Conservation (phyloP, 2,797 vertebrate genomes). For the Xiphorhynchus erythropygius region DNA sequence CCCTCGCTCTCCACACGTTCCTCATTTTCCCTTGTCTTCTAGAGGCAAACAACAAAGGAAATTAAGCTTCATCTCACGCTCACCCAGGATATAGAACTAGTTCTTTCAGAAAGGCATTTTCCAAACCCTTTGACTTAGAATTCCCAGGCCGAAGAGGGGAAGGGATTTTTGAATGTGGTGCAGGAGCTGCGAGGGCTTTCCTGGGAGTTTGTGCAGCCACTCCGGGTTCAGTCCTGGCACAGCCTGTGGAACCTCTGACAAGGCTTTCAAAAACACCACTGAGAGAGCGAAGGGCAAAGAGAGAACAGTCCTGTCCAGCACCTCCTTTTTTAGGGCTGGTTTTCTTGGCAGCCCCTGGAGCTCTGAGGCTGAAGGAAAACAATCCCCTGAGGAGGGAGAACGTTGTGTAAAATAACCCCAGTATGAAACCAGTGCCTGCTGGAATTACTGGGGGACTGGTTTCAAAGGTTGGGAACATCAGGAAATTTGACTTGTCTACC, state of each 20-base stretch:
- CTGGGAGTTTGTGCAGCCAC: neutral
- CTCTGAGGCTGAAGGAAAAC: neutral
- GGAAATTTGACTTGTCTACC: neutral
- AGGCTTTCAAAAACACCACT: neutral
- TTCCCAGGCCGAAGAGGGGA: constrained; percentile 58
- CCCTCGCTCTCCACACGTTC: constrained; percentile 27
- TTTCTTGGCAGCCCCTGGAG: neutral
- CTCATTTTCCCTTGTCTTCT: constrained; percentile 55
- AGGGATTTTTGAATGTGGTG: neutral
- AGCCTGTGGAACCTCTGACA: neutral
- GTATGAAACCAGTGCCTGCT: neutral
- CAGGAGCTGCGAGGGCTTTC: neutral
- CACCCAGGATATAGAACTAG: constrained; percentile 50
- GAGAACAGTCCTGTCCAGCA: neutral
- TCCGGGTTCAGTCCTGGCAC: neutral
- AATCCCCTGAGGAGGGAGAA: neutral
- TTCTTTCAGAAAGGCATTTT: constrained; percentile 69
- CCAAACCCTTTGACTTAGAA: constrained; percentile 55
- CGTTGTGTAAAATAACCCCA: neutral
- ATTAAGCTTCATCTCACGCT: constrained; percentile 74
- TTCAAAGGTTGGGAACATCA: neutral
- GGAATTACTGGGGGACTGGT: neutral
- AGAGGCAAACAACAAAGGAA: constrained; percentile 55
- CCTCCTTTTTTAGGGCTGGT: neutral
- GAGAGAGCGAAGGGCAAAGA: neutral